Evolutionary conservation across 2,797 vertebrate species (phyloP), one percentile per base, ranked within the genome.

Genomic region (Tapera naevia): DNA sequence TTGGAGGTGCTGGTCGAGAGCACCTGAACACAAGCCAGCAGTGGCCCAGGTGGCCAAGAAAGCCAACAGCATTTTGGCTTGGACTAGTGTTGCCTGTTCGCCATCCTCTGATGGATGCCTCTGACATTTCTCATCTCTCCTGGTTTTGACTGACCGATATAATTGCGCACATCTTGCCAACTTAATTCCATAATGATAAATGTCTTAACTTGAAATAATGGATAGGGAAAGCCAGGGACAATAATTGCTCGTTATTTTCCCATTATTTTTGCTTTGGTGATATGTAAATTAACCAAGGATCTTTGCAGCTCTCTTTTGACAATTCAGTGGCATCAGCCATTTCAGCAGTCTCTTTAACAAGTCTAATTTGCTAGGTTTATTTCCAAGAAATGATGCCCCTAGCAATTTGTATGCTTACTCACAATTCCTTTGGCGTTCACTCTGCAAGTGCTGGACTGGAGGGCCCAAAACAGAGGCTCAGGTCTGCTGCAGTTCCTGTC

Each of bases 261-360:
- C 92, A 96, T 97, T 97, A 95, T 97, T 97, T 96, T 96, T 95
- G 93, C 95, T 95, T 95, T 97, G 96, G 92, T 91, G 94, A 93
- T 89, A 95, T 91, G 95, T 94, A 97, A 97, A 97, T 97, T 91
- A 96, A 90, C 71, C 1, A 2, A 92, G 90, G 78, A 97, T 93
- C 82, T 92, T 92, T 87, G 92, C 89, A 93, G 86, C 89, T 95
- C 89, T 97, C 80, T 96, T 96, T 95, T 97, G 96, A 97, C 95
- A 95, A 96, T 95, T 91, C 94, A 92, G 74, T 94, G 96, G 95
- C 96, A 96, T 92, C 95, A 96, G 95, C 90, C 93, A 91, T 97
- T 96, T 95, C 92, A 79, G 88, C 86, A 92, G 92, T 95, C 94
- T 94, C 94, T 95, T 95, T 95, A 95, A 93, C 92, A 94, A 85